A percentile compares a stretch with the other conserved stretches of the same genome.
These are phyloP conservation scores for Neodiprion pinetum DNA, from an alignment of 1,140 invertebrate genomes.

Conservation along the genomic window DNA sequence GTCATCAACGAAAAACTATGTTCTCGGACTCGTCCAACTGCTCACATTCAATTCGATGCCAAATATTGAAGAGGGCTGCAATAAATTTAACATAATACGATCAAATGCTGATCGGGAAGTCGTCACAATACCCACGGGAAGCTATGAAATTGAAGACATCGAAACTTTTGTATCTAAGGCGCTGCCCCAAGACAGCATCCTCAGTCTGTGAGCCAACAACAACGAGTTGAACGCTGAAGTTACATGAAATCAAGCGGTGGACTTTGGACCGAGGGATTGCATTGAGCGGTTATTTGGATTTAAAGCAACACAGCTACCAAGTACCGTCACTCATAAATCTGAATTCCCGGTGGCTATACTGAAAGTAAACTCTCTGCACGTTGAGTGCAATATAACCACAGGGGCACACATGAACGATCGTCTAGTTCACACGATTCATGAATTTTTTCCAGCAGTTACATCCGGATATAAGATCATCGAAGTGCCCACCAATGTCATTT, in stretches of 20 bases:
- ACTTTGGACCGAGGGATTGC: slow-evolving; percentile 24
- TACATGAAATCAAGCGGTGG: slow-evolving; percentile 23
- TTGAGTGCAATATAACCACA: slow-evolving; percentile 37
- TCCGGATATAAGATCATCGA: slow-evolving; percentile 42
- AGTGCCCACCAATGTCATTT: slow-evolving; percentile 31
- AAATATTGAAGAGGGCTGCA: slow-evolving; percentile 41
- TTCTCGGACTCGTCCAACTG: slow-evolving; percentile 42
- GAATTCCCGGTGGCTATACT: slow-evolving; percentile 33
- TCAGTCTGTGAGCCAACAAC: slow-evolving; percentile 29
- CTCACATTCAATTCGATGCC: slow-evolving; percentile 48
- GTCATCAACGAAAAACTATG: slow-evolving; percentile 27
- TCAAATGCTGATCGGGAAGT: slow-evolving; percentile 7
- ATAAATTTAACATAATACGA: slow-evolving; percentile 43
- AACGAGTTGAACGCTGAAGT: slow-evolving; percentile 34
- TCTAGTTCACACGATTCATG: slow-evolving; percentile 28
- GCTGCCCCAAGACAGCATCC: slow-evolving; percentile 19
- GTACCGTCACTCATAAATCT: slow-evolving; percentile 25
- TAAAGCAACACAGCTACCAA: slow-evolving; percentile 21
- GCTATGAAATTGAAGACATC: slow-evolving; percentile 48
- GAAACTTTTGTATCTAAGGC: slow-evolving; percentile 27
- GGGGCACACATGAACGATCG: slow-evolving; percentile 33
- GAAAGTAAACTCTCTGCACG: slow-evolving; percentile 32
- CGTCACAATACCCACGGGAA: slow-evolving; percentile 42
- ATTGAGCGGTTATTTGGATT: slow-evolving; percentile 27
- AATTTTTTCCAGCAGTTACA: slow-evolving; percentile 34